Base-by-base conservation (phyloP, 2,888 invertebrate genomes). In the Sipha maydis region DNA sequence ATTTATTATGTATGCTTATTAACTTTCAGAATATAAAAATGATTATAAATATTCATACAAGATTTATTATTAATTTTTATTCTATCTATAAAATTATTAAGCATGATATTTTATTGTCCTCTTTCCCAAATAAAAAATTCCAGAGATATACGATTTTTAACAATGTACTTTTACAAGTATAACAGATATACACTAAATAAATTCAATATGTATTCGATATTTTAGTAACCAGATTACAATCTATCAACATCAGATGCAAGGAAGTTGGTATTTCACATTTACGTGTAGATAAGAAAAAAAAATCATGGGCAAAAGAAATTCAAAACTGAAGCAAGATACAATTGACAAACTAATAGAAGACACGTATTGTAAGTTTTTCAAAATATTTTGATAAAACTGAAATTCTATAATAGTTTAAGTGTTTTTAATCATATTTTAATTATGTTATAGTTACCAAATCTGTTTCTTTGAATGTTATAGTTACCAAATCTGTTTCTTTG, bases 291-390 rank as follows among this genome's bases (percentile, higher is more conserved):
- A 85, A 85, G 69, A 78, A 69, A 34, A 31, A 69, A 91, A 91
- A 91, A 94, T 93, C 91, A 98, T 98, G 98, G 98, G 98, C 92
- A 98, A 98, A 94, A 97, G 97, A 93, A 97, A 97, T 92, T 98
- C 97, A 89, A 98, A 98, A 94, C 95, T 98, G 93, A 98, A 97
- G 94, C 96, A 97, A 92, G 98, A 98, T 92, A 97, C 97, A 91
- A 97, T 98, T 92, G 97, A 97, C 93, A 95, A 96, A 91, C 94
- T 98, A 91, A 97, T 97, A 90, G 96, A 95, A 90, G 97, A 96
- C 91, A 98, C 98, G 90, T 98, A 98, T 93, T 98, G 98, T 98
- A 93, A 97, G 97, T 95, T 17, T 71, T 31, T 71, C 14, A 11
- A 48, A 48, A 48, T 48, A 48, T 14, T 11, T 48, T 48, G 69